Percentiles rank a stretch among this genome's conserved stretches.
phyloP scores from a whole-genome alignment of 2,797 vertebrate genomes.

The Potorous gilbertii region DNA sequence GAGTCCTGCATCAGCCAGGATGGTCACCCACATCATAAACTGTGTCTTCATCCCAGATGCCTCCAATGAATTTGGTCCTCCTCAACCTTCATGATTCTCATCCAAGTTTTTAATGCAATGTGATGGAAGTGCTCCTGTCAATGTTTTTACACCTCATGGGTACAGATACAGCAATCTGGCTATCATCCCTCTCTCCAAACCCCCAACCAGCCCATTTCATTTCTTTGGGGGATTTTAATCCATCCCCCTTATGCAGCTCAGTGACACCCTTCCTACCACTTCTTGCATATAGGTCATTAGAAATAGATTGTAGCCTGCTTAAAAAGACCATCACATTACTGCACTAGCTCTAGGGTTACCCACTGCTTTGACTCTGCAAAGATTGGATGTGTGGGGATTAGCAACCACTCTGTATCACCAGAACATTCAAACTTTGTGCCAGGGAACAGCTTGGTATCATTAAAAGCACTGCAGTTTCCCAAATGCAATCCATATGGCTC shows the following conservation, averaged over 20 bases:
- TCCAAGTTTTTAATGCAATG: neutral
- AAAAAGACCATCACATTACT: neutral
- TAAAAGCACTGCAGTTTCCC: neutral
- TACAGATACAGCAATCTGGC: neutral
- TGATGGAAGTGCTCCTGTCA: neutral
- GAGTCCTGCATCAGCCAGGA: neutral
- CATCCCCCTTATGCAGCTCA: neutral
- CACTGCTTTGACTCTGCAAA: neutral
- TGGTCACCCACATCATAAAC: neutral
- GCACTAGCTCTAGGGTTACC: neutral
- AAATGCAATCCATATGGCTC: slow-evolving; percentile 1
- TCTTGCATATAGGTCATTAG: neutral
- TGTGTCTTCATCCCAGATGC: neutral
- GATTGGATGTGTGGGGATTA: neutral
- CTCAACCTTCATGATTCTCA: neutral
- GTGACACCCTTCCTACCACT: neutral
- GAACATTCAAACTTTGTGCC: neutral
- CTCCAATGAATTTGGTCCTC: neutral
- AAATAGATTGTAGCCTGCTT: neutral
- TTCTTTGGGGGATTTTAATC: neutral
- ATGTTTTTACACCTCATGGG: neutral
- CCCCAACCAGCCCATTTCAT: neutral
- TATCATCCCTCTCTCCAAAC: neutral
- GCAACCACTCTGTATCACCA: neutral
- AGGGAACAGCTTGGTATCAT: neutral